phyloP scores from a whole-genome alignment of 37 sponge, comb jelly and placozoan genomes.

The Agelas oroides region DNA sequence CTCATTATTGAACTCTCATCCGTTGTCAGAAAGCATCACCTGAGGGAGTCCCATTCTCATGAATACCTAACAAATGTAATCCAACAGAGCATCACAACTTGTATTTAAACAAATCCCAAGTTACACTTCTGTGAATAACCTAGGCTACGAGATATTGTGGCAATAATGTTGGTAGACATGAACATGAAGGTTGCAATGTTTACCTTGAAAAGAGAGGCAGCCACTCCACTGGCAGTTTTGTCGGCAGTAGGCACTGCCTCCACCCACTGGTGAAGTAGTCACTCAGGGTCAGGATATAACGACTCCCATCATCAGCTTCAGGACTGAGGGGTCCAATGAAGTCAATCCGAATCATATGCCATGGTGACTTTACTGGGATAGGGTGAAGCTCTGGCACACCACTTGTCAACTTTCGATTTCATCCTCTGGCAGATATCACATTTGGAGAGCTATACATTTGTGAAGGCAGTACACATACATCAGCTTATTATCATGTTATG shows the following conservation, averaged over 20 bases:
- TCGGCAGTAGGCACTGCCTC: slow-evolving; percentile 52
- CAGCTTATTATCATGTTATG: background rate
- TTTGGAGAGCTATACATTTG: slow-evolving; percentile 29
- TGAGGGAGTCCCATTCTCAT: slow-evolving; percentile 72
- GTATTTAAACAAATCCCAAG: too few species aligned
- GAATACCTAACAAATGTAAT: slow-evolving; percentile 66
- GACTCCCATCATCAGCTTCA: slow-evolving; percentile 25
- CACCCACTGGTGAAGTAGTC: slow-evolving; percentile 81
- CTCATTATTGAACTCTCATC: slow-evolving; percentile 64
- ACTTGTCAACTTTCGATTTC: slow-evolving; percentile 59
- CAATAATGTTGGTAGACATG: too few species aligned
- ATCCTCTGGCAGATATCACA: slow-evolving; percentile 71
- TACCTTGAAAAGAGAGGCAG: slow-evolving; percentile 65
- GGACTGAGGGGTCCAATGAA: slow-evolving; percentile 65
- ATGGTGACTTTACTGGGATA: slow-evolving; percentile 54
- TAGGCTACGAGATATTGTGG: too few species aligned
- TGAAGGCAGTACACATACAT: background rate
- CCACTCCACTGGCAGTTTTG: slow-evolving; percentile 56
- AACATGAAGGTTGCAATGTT: too few species aligned
- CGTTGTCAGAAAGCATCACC: slow-evolving; percentile 60
- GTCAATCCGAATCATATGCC: slow-evolving; percentile 78
- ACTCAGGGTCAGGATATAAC: slow-evolving; percentile 69
- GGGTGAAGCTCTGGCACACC: slow-evolving; percentile 62
- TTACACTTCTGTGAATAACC: too few species aligned
- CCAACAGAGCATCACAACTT: too few species aligned